Evolutionary conservation across 2,888 invertebrate genomes (phyloP).

Genomic region (Deroplatys truncata): DNA sequence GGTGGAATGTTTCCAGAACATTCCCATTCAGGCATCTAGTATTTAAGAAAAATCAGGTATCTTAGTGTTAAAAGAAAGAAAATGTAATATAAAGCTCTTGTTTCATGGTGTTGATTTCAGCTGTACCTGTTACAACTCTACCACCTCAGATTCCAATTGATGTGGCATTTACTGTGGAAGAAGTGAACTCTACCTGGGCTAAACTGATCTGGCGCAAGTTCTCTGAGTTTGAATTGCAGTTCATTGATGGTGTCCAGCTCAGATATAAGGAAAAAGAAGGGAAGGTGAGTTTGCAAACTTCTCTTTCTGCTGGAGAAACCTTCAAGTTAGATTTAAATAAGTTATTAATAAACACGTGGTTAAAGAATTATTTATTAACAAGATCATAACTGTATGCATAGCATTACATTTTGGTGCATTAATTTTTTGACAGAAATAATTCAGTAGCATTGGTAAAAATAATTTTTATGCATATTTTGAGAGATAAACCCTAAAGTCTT

Average conservation of each 20-base stretch:
- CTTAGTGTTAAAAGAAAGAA: too few species aligned
- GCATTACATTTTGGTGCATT: neutral
- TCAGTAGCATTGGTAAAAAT: too few species aligned
- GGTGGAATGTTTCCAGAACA: too few species aligned
- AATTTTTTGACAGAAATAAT: too few species aligned
- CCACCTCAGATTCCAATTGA: conserved; percentile 64
- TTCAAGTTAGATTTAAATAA: neutral
- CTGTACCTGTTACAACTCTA: conserved; percentile 46
- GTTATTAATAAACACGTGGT: neutral
- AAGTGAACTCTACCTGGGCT: conserved; percentile 74
- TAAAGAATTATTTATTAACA: neutral
- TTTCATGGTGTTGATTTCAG: conserved; percentile 16
- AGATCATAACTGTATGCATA: neutral
- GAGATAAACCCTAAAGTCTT: too few species aligned
- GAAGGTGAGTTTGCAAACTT: conserved; percentile 44
- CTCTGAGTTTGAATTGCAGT: conserved; percentile 71
- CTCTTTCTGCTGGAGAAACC: neutral
- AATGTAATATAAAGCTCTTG: neutral
- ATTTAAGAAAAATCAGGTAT: too few species aligned
- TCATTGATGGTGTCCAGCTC: conserved; percentile 84
- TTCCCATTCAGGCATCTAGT: too few species aligned
- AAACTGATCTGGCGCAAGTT: conserved; percentile 80
- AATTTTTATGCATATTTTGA: too few species aligned
- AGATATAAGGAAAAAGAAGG: conserved; percentile 78
- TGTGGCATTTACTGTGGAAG: conserved; percentile 66